Base-by-base conservation (phyloP, 2,797 vertebrate species). In the Avahi laniger region DNA sequence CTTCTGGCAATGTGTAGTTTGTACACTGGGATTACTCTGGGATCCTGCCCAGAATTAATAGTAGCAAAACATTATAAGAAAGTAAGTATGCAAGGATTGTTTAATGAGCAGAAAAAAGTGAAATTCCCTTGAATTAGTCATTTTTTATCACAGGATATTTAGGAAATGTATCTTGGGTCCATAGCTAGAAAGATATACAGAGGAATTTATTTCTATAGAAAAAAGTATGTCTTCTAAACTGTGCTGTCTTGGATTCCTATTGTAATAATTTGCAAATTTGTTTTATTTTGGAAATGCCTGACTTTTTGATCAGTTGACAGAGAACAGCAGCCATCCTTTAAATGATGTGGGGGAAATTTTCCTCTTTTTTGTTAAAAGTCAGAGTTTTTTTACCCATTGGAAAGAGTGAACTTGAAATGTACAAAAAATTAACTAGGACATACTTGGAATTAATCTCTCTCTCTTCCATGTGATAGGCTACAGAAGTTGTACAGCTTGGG, bases 401-500 rank as follows among this genome's bases (percentile, higher is more conserved):
- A 50, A 87, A 59, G 35, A 72, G 7, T 35, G 41, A 63, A 50
- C 33, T 41, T 81, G 38, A 94, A 80, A 30, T 35, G 7, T 73
- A 17, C 26, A 57, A 35, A 35, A 24, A 41, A 57, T 20, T 84
- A n/a, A 33, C 18, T 43, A 33, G 14, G 17, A 41, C 50, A 48
- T 59, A 33, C 46, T n/a, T 91, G 12, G 9, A 90, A 65, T 93
- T 93, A n/a, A 83, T 96, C 14, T n/a, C 65, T 46, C 85, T 63
- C 87, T 95, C 38, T 46, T 96, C 94, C 78, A 50, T 84, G 72
- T 91, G 87, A 26, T 52, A 99, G 99, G 99, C 99, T 83, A 97
- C 96, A 38, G 99, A 99, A 98, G 98, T 99, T 97, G 99, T 99
- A 54, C 99, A 99, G 88, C 98, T 99, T 95, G 99, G 99, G 65